Conservation (phyloP, 2,888 invertebrate genomes). For the Caenorhabditis sp. region DNA sequence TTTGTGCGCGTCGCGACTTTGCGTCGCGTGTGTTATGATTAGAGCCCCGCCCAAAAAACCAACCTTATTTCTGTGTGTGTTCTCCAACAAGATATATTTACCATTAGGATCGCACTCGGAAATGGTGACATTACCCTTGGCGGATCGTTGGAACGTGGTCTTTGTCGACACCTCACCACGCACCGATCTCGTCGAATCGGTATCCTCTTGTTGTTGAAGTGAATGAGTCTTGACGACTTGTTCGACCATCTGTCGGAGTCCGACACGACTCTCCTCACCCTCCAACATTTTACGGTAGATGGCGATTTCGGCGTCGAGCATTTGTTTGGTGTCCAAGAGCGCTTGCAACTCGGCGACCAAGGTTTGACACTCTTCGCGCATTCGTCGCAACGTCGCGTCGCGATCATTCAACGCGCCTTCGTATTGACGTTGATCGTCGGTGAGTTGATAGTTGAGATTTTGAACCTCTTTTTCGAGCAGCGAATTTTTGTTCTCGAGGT, state of each 20-base stretch:
- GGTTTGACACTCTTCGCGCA: slow-evolving; percentile 71
- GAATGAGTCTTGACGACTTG: slow-evolving; percentile 71
- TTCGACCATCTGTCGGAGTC: slow-evolving; percentile 67
- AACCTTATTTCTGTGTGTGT: slow-evolving; percentile 72
- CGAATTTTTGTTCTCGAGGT: slow-evolving; percentile 59
- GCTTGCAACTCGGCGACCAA: slow-evolving; percentile 69
- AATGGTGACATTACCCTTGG: slow-evolving; percentile 73
- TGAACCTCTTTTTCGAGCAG: slow-evolving; percentile 66
- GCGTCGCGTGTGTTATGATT: too few species aligned
- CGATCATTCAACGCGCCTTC: slow-evolving; percentile 71
- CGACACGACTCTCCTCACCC: slow-evolving; percentile 73
- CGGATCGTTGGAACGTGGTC: slow-evolving; percentile 75
- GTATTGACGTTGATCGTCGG: slow-evolving; percentile 73
- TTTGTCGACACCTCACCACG: slow-evolving; percentile 72
- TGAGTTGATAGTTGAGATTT: slow-evolving; percentile 71
- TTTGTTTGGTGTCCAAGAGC: slow-evolving; percentile 74
- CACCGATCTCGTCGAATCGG: slow-evolving; percentile 70
- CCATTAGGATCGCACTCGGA: slow-evolving; percentile 74
- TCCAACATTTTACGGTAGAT: slow-evolving; percentile 75
- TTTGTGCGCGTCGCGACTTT: too few species aligned
- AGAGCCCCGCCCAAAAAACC: neutral
- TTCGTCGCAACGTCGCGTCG: slow-evolving; percentile 71
- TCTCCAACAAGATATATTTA: slow-evolving; percentile 74
- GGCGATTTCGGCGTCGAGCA: slow-evolving; percentile 75
- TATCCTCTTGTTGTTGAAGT: slow-evolving; percentile 70